Evolutionary conservation across 2,797 vertebrate species (phyloP).

Genomic region (Tadarida brasiliensis): DNA sequence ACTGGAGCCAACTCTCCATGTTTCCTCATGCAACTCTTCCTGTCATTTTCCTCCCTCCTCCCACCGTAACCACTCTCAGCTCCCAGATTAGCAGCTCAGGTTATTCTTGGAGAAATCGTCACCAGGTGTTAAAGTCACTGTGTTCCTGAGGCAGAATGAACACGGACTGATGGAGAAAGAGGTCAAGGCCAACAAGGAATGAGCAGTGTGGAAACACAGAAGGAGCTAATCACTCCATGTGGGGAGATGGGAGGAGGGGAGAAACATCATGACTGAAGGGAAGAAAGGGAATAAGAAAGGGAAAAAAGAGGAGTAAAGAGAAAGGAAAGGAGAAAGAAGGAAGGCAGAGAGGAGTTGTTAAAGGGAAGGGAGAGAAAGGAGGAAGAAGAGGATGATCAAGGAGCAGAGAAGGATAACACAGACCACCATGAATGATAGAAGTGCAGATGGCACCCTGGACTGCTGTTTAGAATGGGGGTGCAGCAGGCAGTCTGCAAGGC

Average conservation of each 20-base stretch:
- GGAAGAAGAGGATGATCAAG: background rate
- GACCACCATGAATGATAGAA: background rate
- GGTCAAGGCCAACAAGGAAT: slow-evolving; percentile 28
- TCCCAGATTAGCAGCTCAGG: slow-evolving; percentile 74
- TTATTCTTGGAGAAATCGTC: slow-evolving; percentile 71
- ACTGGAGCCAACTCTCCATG: background rate
- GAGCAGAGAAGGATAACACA: background rate
- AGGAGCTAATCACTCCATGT: background rate
- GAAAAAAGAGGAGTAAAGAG: background rate
- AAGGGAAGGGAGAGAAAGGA: slow-evolving; percentile 2
- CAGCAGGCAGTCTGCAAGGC: background rate
- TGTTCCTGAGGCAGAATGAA: slow-evolving; percentile 60
- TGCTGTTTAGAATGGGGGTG: background rate
- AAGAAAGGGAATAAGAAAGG: background rate
- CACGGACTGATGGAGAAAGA: background rate
- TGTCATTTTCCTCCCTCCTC: background rate
- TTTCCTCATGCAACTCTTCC: background rate
- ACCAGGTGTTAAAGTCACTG: slow-evolving; percentile 74
- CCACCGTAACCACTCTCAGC: slow-evolving; percentile 41
- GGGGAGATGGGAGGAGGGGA: too few species aligned
- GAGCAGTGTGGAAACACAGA: background rate
- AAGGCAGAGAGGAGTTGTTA: background rate
- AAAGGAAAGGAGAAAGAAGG: background rate
- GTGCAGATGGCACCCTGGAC: background rate
- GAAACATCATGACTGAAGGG: background rate